Evolutionary conservation across 2,888 invertebrate species (phyloP), one percentile per base, ranked within the genome.

Genomic region (Protophormia terraenovae): DNA sequence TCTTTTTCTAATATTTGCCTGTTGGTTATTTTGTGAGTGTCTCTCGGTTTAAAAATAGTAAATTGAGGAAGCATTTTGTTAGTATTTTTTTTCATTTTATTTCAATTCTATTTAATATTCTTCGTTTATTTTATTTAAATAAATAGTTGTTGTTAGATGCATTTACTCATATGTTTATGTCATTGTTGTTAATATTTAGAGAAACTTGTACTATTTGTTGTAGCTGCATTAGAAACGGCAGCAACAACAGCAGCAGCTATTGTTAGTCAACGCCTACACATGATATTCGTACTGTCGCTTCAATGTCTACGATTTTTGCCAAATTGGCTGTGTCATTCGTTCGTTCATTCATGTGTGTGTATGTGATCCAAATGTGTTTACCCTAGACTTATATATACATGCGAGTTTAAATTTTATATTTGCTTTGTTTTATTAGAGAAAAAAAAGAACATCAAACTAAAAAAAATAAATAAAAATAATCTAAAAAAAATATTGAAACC

Each of bases 231-330:
- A 29, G 53, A 10, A 38, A 27, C 38, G 35, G 38, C 50, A 29
- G 29, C 6, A 10, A 64, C 67, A 41, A 22, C 67, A 32, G 64
- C 41, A 71, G 16, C 5, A 47, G 38, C 67, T 69, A 69, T 76
- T 76, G 53, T 55, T 55, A 69, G 53, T 41, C 60, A 45, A 81
- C 75, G 53, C 53, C 50, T 29, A 55, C 76, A 53, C 81, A 66
- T 29, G 12, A 7, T 14, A 41, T 38, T 64, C 5, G 41, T 32
- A 82, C 45, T 85, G 85, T 85, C 85, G 85, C 85, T 85, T 82
- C 85, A 85, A 85, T 85, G 85, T 85, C 85, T 85, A 73, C 82
- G 75, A 71, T 85, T 75, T 78, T 82, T 85, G 85, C 85, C 82
- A 81, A 85, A 85, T 82, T 85, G 73, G 85, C 82, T 82, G 69